Evolutionary conservation across 2,113 vertebrate species (phyloP).

Genomic region (Naja naja): DNA sequence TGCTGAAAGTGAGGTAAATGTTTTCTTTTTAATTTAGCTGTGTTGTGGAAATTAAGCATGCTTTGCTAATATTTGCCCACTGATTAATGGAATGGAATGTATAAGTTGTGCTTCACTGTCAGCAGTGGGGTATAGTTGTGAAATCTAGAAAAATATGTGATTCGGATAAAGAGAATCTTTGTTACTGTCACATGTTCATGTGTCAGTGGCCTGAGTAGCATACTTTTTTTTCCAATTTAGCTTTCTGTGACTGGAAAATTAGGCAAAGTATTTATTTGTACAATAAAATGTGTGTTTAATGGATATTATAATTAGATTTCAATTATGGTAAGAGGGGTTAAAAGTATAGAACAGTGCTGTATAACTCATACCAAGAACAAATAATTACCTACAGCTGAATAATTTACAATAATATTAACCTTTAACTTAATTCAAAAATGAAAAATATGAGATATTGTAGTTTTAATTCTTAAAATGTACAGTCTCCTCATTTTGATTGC

Average conservation of each 20-base stretch:
- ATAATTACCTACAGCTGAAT: background rate
- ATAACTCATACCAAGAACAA: background rate
- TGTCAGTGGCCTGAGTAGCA: background rate
- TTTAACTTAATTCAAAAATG: background rate
- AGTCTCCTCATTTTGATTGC: background rate
- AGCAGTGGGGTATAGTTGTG: background rate
- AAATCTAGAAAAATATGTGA: background rate
- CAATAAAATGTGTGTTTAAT: background rate
- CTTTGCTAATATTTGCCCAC: background rate
- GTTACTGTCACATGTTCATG: background rate
- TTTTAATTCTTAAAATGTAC: background rate
- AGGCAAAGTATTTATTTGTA: background rate
- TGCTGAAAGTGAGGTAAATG: constrained; percentile 91
- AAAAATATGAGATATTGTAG: background rate
- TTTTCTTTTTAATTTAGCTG: background rate
- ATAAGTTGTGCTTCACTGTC: background rate
- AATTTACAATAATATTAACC: background rate
- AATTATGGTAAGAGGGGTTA: background rate
- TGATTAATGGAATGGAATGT: background rate
- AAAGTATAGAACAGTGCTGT: background rate
- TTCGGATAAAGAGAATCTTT: background rate
- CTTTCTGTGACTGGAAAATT: background rate
- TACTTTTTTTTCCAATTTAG: background rate
- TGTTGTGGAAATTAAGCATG: background rate
- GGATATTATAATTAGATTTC: background rate